These are phyloP conservation scores for Cremastobaeus sp. DNA, from an alignment of 2,888 invertebrate species.

Conservation along the genomic window DNA sequence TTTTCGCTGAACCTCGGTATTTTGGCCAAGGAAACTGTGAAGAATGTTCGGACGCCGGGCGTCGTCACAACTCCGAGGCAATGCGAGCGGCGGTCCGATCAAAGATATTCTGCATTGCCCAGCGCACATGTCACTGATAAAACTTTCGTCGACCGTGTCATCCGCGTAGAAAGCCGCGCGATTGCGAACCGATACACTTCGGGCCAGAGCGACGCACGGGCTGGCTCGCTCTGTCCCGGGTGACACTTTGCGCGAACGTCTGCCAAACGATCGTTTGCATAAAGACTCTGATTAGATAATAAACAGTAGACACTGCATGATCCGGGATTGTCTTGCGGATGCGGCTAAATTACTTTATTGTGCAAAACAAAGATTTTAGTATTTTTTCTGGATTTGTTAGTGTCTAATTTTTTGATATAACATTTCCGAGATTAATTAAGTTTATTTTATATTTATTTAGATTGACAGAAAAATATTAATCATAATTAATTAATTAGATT, in stretches of 20 bases:
- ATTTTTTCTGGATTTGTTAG: too few relatives aligned
- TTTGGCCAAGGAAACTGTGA: too few relatives aligned
- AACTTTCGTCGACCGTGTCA: constrained; percentile 21
- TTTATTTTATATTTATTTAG: too few relatives aligned
- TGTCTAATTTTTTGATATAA: too few relatives aligned
- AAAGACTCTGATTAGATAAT: constrained; percentile 51
- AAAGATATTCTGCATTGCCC: constrained; percentile 23
- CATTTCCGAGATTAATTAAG: too few relatives aligned
- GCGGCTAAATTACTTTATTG: too few relatives aligned
- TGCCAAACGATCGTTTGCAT: constrained; percentile 48
- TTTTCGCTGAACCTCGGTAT: too few relatives aligned
- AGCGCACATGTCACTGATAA: constrained; percentile 53
- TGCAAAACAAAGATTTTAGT: too few relatives aligned
- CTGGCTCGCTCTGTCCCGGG: constrained; percentile 32
- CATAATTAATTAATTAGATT: too few relatives aligned
- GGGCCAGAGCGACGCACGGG: constrained; percentile 18
- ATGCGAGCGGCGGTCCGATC: constrained; percentile 10
- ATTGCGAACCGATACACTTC: constrained; percentile 34
- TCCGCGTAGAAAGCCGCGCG: constrained; percentile 38
- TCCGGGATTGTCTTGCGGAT: constrained; percentile 7
- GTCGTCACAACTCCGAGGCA: too few relatives aligned
- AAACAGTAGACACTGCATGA: constrained; percentile 10
- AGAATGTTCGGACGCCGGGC: too few relatives aligned
- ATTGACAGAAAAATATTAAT: too few relatives aligned
- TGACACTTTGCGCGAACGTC: constrained; percentile 35